These are phyloP conservation scores for Chrysotoxum bicinctum DNA, from an alignment of 2,888 invertebrate genomes.

Conservation along the genomic window DNA sequence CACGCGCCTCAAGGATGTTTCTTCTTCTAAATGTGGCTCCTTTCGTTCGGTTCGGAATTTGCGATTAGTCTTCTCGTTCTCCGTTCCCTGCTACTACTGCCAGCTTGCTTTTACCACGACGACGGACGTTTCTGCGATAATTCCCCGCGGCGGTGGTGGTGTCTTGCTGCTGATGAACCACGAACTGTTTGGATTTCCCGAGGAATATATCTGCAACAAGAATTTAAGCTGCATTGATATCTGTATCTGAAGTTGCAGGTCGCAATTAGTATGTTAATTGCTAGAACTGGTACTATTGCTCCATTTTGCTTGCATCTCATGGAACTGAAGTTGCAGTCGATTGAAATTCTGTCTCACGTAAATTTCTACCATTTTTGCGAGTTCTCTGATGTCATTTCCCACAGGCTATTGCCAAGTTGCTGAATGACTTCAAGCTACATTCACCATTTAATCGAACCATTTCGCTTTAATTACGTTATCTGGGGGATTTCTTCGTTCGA, in stretches of 20 bases:
- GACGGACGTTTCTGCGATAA: neutral
- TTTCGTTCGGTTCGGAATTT: neutral
- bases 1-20: conserved; percentile 27
- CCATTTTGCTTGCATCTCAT: conserved; percentile 38
- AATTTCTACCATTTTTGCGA: neutral
- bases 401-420: conserved; percentile 12
- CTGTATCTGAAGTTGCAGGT: conserved; percentile 51
- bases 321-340: conserved; percentile 10
- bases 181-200: neutral
- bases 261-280: conserved; percentile 70
- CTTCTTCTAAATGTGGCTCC: conserved; percentile 33
- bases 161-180: neutral
- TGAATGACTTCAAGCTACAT: conserved; percentile 53
- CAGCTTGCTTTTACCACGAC: neutral
- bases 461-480: conserved; percentile 61
- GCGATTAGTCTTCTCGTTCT: neutral
- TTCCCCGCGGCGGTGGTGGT: neutral
- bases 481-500: neutral
- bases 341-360: conserved; percentile 7
- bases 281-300: conserved; percentile 49
- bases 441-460: conserved; percentile 63
- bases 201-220: neutral
- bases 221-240: conserved; percentile 35
- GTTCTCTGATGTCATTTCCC: neutral
- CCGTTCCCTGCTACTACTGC: neutral